Percentiles rank a stretch among this genome's conserved stretches.
These are phyloP conservation scores for Aphelocoma coerulescens DNA, from an alignment of 2,113 vertebrate genomes.

Conservation along the genomic window DNA sequence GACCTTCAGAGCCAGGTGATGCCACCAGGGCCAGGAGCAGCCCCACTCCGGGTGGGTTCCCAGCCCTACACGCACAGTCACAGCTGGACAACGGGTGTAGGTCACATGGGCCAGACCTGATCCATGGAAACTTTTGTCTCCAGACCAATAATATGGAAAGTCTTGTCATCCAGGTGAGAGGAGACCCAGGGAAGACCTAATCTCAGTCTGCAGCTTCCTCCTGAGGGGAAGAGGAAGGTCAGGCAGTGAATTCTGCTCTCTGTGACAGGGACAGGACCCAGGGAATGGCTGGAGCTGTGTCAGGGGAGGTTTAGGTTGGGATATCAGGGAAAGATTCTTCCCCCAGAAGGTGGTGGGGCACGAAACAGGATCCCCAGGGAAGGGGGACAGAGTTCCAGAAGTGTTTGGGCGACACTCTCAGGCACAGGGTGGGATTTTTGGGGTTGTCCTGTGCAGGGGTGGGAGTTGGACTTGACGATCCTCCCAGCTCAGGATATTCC, in stretches of 20 bases:
- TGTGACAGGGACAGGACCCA: background rate
- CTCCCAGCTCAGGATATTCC: background rate
- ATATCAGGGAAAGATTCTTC: background rate
- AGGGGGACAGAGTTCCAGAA: background rate
- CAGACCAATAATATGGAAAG: background rate
- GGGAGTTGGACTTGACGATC: background rate
- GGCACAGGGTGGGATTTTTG: background rate
- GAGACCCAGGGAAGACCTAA: rapidly evolving
- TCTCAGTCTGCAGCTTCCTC: background rate
- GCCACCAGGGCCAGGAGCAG: background rate
- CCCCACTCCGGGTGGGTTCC: background rate
- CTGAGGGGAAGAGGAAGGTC: background rate
- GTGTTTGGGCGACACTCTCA: background rate
- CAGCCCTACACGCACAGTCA: rapidly evolving
- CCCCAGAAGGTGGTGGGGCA: background rate
- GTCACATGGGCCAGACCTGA: background rate
- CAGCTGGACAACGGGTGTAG: too few relatives aligned
- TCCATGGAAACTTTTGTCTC: rapidly evolving
- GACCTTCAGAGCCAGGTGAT: background rate
- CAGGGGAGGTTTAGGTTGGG: background rate
- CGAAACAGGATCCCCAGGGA: background rate
- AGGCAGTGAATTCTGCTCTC: background rate
- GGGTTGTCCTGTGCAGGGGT: background rate
- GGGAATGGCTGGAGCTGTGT: background rate
- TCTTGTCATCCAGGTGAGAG: background rate